Conservation (phyloP, 2,888 invertebrate species). For the Drosophila demipolita region DNA sequence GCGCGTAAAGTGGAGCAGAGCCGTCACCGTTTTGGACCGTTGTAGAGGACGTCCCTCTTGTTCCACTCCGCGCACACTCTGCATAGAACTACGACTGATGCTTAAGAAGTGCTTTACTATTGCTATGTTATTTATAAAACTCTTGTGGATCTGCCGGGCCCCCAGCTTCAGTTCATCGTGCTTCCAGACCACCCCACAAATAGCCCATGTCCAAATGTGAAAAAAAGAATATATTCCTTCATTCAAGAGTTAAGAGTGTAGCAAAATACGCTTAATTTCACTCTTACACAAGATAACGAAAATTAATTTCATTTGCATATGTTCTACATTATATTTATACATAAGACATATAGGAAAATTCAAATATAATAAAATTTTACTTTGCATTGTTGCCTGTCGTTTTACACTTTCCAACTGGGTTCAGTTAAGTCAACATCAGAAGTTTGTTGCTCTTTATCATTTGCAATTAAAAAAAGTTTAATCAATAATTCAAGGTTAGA, state of each 20-base stretch:
- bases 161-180: constrained; percentile 35
- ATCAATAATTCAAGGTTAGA: constrained; percentile 66
- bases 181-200: constrained; percentile 18
- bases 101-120: constrained; percentile 57
- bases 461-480: constrained; percentile 4
- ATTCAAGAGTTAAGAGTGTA: neutral
- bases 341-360: neutral
- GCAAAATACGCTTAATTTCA: neutral
- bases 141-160: constrained; percentile 51
- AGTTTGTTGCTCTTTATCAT: neutral
- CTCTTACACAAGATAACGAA: neutral
- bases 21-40: constrained; percentile 44
- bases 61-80: neutral
- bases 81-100: constrained; percentile 12
- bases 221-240: neutral
- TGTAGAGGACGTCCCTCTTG: neutral
- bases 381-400: neutral
- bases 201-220: neutral
- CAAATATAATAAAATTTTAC: neutral
- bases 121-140: constrained; percentile 65
- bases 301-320: neutral
- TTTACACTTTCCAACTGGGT: neutral
- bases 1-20: constrained; percentile 60
- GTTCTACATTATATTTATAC: neutral
- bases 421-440: neutral